Conservation (phyloP, 2,888 invertebrate genomes). For the Napeogenes inachia region DNA sequence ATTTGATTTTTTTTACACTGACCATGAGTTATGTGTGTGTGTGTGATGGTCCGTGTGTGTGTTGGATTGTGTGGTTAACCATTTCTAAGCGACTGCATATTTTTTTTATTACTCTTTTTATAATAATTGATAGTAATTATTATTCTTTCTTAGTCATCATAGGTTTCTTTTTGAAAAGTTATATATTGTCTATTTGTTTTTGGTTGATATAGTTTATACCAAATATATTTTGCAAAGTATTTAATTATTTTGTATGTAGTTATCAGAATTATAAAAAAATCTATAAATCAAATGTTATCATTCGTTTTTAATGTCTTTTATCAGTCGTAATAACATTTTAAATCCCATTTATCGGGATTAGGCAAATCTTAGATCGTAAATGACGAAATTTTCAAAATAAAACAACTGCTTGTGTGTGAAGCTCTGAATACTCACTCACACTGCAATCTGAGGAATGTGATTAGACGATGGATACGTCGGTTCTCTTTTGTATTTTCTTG, state of each 20-base stretch:
- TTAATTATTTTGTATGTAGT: not conserved
- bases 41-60: too few species aligned
- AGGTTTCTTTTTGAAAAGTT: too few species aligned
- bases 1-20: conserved; percentile 7
- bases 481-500: too few species aligned
- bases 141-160: too few species aligned
- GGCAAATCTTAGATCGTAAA: conserved; percentile 57
- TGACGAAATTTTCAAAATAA: conserved; percentile 37
- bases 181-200: too few species aligned
- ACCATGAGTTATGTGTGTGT: not conserved
- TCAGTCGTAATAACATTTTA: conserved; percentile 58
- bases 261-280: conserved; percentile 28
- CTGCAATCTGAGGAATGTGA: too few species aligned
- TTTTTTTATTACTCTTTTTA: too few species aligned
- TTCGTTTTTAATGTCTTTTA: conserved; percentile 61
- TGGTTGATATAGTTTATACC: too few species aligned
- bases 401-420: conserved; percentile 24
- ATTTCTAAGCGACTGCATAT: too few species aligned
- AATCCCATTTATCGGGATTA: conserved; percentile 66
- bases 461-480: too few species aligned
- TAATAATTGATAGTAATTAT: too few species aligned
- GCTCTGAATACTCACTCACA: not conserved
- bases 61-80: too few species aligned
- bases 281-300: conserved; percentile 76
- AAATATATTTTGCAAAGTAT: not conserved